Evolutionary conservation across 2,113 vertebrate species (phyloP).

Genomic region (Phylloscopus trochiloides): DNA sequence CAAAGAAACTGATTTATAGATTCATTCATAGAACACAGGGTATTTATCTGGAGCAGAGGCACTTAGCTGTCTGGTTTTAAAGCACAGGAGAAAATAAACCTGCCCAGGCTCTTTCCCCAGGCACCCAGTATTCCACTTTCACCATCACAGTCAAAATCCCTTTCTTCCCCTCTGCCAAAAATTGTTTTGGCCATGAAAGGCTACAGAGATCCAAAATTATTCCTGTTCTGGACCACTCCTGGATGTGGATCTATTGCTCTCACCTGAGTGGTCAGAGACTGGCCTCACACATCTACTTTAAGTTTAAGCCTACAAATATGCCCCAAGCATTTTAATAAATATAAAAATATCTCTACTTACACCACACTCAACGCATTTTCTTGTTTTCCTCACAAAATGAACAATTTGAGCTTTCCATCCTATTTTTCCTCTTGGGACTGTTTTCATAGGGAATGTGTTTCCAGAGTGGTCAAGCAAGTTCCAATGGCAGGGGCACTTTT

Average conservation of each 20-base stretch:
- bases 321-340: neutral
- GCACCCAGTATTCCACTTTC: neutral
- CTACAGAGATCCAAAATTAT: neutral
- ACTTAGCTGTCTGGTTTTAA: neutral
- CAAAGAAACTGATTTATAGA: neutral
- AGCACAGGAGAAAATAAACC: neutral
- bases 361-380: fast-evolving
- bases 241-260: neutral
- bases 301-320: neutral
- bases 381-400: neutral
- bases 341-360: neutral
- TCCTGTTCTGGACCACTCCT: neutral
- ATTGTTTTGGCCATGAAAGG: neutral
- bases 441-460: neutral
- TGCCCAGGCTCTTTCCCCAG: neutral
- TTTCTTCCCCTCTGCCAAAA: neutral
- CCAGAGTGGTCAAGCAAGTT: neutral
- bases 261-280: neutral
- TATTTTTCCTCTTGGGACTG: neutral
- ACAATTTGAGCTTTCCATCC: neutral
- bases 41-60: neutral
- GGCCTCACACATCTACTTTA: neutral
- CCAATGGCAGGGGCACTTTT: neutral
- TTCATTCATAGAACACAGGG: neutral
- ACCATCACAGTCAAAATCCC: neutral